These are phyloP conservation scores for Rhyacophila evoluta DNA, from an alignment of 2,888 invertebrate species.

Conservation along the genomic window DNA sequence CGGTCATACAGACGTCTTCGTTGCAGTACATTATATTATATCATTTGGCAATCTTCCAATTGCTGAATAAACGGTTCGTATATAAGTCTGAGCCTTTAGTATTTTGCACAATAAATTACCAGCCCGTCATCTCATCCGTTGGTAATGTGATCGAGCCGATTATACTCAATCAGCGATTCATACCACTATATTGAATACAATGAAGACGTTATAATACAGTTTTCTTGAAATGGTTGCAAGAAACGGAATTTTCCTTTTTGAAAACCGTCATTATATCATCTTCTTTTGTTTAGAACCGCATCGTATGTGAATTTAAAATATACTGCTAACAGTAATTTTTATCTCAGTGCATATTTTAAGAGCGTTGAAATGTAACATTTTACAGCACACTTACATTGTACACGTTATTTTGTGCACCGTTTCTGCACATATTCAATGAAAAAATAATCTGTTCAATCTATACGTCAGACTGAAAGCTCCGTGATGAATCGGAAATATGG, in stretches of 20 bases:
- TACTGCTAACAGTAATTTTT: neutral
- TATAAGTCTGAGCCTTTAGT: neutral
- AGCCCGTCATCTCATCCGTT: neutral
- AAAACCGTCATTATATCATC: neutral
- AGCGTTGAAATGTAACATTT: no score
- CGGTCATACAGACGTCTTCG: no score
- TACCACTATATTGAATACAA: neutral
- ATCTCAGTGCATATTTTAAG: no score
- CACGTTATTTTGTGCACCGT: no score
- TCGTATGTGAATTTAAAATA: neutral
- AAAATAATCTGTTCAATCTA: no score
- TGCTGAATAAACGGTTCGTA: neutral
- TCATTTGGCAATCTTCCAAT: conserved; percentile 12
- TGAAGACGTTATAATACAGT: neutral
- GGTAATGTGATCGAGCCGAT: neutral
- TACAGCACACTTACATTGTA: no score
- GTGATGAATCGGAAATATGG: no score
- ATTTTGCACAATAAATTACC: neutral
- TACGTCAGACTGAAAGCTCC: no score
- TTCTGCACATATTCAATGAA: no score
- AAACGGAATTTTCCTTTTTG: conserved; percentile 10
- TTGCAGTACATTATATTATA: neutral
- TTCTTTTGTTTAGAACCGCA: neutral
- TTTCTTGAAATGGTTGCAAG: conserved; percentile 3
- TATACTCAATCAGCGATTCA: neutral